These are phyloP conservation scores for Sphaerodactylus townsendi DNA, from an alignment of 2,113 vertebrate genomes.

Conservation along the genomic window DNA sequence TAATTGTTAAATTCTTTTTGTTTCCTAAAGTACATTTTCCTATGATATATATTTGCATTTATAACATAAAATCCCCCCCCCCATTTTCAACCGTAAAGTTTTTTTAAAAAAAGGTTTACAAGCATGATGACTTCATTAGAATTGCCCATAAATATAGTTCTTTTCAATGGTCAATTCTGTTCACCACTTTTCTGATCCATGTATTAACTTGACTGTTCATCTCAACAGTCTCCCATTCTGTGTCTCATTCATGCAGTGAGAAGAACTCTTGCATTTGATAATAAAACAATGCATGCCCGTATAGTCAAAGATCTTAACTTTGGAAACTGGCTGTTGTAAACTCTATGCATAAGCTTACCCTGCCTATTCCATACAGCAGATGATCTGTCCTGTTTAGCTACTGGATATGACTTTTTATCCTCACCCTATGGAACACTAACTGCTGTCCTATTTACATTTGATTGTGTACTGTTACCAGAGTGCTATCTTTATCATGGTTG, in stretches of 20 bases:
- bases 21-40: background rate
- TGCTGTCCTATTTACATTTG: background rate
- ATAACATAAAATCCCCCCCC: background rate
- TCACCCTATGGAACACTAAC: background rate
- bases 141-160: background rate
- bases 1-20: conserved; percentile 58
- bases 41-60: background rate
- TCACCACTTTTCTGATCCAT: background rate
- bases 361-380: background rate
- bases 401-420: background rate
- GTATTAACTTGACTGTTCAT: background rate
- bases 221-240: background rate
- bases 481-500: background rate
- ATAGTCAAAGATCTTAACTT: background rate
- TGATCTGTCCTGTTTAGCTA: background rate
- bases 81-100: background rate
- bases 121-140: background rate
- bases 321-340: background rate
- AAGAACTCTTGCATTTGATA: background rate
- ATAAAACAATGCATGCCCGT: background rate
- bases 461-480: background rate
- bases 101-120: background rate
- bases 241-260: background rate
- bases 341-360: background rate
- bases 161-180: background rate